Conservation (phyloP, 1,140 invertebrate genomes). For the Thereuonema tuberculata region DNA sequence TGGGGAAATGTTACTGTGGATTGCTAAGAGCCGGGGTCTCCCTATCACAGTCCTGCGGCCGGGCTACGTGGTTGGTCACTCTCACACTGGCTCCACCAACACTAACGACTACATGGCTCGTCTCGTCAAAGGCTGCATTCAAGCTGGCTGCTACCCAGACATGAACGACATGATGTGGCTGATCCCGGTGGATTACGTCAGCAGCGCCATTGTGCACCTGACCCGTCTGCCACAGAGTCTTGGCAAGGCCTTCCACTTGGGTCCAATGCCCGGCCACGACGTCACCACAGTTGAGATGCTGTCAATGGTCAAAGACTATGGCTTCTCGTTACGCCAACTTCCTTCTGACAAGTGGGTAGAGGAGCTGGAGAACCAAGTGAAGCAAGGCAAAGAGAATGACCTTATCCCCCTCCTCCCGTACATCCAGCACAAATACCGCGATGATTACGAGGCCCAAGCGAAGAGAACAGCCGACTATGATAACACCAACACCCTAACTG, state of each 20-base stretch:
- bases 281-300: constrained; percentile 1
- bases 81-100: constrained; percentile 34
- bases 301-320: neutral
- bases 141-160: constrained; percentile 31
- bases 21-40: constrained; percentile 32
- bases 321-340: neutral
- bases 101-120: constrained; percentile 37
- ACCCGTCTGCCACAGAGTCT: constrained; percentile 13
- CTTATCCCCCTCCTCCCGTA: neutral
- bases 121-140: constrained; percentile 33
- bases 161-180: constrained; percentile 39
- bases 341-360: neutral
- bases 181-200: constrained; percentile 40
- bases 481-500: constrained; percentile 1
- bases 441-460: constrained; percentile 4
- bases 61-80: constrained; percentile 33
- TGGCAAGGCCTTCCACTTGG: constrained; percentile 3
- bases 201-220: constrained; percentile 32
- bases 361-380: neutral
- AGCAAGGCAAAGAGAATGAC: neutral
- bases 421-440: neutral
- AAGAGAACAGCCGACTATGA: constrained; percentile 3
- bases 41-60: constrained; percentile 38
- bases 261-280: neutral
- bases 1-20: constrained; percentile 36